A percentile compares a stretch with the other conserved stretches of the same genome.
Conservation (phyloP, 2,113 vertebrate species). For the Sinocyclocheilus maitianheensis region DNA sequence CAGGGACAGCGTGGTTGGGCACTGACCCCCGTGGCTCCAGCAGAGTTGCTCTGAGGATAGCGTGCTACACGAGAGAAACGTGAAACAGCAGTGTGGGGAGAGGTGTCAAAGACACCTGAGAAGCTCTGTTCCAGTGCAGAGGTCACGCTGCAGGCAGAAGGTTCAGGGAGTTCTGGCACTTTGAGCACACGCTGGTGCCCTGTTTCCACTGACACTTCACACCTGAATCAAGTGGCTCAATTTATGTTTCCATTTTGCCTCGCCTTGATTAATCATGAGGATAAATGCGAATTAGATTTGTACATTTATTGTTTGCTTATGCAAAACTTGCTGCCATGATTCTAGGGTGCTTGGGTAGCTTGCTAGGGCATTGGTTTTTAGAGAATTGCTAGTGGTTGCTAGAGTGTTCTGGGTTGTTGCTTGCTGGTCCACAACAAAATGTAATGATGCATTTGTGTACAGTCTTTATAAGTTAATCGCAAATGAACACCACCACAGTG, state of each 20-base stretch:
- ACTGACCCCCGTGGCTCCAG: conserved; percentile 3
- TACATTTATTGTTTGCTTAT: neutral
- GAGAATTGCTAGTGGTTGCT: neutral
- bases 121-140: conserved; percentile 34
- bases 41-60: conserved; percentile 49
- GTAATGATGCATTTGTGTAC: neutral
- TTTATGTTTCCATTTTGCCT: conserved; percentile 18
- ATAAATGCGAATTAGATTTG: conserved; percentile 5
- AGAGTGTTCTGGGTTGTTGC: neutral
- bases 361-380: neutral
- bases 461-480: neutral
- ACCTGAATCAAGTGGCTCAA: conserved; percentile 6
- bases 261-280: conserved; percentile 2
- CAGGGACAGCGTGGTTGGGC: conserved; percentile 16
- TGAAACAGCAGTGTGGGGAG: conserved; percentile 45
- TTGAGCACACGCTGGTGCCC: neutral
- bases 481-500: neutral
- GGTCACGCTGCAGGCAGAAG: neutral
- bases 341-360: neutral
- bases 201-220: conserved; percentile 38
- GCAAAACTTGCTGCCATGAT: neutral
- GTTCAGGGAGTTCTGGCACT: conserved; percentile 3
- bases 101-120: conserved; percentile 32
- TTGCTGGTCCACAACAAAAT: neutral
- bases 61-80: conserved; percentile 41